Evolutionary conservation across 2,113 vertebrate genomes (phyloP), one percentile per base, ranked within the genome.

Genomic region (Speoplatyrhinus poulsoni): DNA sequence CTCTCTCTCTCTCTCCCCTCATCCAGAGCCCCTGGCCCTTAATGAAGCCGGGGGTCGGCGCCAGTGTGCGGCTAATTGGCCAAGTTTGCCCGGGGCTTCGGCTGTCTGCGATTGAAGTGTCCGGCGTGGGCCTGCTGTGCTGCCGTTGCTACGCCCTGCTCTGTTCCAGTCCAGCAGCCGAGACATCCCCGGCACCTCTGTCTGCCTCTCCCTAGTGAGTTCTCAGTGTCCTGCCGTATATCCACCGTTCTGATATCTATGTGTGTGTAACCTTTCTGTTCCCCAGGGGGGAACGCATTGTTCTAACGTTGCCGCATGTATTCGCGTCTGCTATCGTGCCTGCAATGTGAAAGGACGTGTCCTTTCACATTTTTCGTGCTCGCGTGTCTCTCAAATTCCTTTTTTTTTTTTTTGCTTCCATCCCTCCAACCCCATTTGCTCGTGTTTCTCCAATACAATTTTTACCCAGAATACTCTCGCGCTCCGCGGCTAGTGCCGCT

Each of bases 21-120:
- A 69, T 82, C 74, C 82, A 87, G 85, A 89, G 83, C 72, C 78
- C 72, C 46, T 26, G 80, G 82, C 84, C 84, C 86, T 90, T 91
- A 89, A 91, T 93, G 88, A 92, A 89, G 87, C 86, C 70, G 77
- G 85, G 90, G 90, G 88, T 90, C 88, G 88, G 82, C 67, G 71
- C 82, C 85, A 80, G 82, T 73, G 85, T 84, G 85, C 65, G 76
- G 86, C 89, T 91, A 91, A 92, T 92, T 91, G 90, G 91, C 87
- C 82, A 83, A 84, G 83, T 89, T 90, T 86, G 85, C 90, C 84
- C 59, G 68, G 77, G 82, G 89, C 82, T 86, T 52, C 4, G 82
- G 88, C 86, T 86, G 81, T 81, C 83, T 85, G 79, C 87, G 87
- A 90, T 90, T 91, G 90, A 91, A 90, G 87, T 73, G 88, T 88